Evolutionary conservation across 1,140 invertebrate genomes (phyloP).

Genomic region (Diachasmimorpha longicaudata): DNA sequence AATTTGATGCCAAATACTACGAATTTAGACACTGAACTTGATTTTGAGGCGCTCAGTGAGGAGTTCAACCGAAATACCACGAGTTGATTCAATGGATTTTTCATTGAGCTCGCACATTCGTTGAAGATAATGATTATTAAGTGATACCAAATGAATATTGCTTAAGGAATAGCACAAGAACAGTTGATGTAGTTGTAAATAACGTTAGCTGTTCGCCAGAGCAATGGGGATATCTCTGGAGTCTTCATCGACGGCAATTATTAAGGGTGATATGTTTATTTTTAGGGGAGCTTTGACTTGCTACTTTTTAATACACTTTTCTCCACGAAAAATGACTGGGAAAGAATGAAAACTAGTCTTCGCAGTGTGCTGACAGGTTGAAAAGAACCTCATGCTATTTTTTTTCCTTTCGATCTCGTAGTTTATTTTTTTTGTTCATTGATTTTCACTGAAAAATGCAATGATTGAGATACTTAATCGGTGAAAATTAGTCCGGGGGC

Average conservation of each 20-base stretch:
- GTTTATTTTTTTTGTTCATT: background rate
- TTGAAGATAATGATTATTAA: background rate
- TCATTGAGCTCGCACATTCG: background rate
- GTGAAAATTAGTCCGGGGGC: background rate
- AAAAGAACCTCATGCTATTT: background rate
- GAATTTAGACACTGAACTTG: conserved; percentile 47
- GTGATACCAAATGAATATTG: background rate
- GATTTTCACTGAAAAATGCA: background rate
- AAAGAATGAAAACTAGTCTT: conserved; percentile 5
- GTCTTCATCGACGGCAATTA: background rate
- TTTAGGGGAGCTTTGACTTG: background rate
- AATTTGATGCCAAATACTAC: conserved; percentile 50
- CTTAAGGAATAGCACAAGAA: background rate
- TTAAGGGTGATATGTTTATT: background rate
- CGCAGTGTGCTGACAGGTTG: background rate
- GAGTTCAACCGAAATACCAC: conserved; percentile 51
- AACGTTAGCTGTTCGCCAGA: background rate
- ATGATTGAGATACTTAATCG: background rate
- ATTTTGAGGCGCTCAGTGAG: conserved; percentile 50
- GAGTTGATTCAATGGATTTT: conserved; percentile 41
- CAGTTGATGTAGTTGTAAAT: background rate
- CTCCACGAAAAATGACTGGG: background rate
- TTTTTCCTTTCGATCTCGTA: conserved; percentile 6
- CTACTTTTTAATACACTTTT: background rate
- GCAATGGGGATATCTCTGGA: background rate